These are phyloP conservation scores for crab-eating macaque (Macaca fascicularis) DNA, from an alignment of 2,113 vertebrate genomes.

Conservation along the genomic window T2T-MFA8v1.1 NC_088386.1:11296501-11297000, in stretches of 20 bases:
- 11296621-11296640: no score
- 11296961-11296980: background rate
- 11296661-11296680: no score
- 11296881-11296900: background rate
- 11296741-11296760: background rate
- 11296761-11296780: background rate
- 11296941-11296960: background rate
- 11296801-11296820: background rate
- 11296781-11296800: constrained; percentile 37
- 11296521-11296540: no score
- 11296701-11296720: background rate
- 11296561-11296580: no score
- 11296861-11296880: background rate
- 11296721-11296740: background rate
- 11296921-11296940: background rate
- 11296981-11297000: background rate
- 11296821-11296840: background rate
- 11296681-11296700: background rate
- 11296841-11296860: background rate
- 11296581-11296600: no score
- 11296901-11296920: background rate
- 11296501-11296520: no score
- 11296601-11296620: no score
- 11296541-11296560: no score
- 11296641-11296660: no score